phyloP scores from a whole-genome alignment of 2,888 invertebrate species.

The Tachina lurida region DNA sequence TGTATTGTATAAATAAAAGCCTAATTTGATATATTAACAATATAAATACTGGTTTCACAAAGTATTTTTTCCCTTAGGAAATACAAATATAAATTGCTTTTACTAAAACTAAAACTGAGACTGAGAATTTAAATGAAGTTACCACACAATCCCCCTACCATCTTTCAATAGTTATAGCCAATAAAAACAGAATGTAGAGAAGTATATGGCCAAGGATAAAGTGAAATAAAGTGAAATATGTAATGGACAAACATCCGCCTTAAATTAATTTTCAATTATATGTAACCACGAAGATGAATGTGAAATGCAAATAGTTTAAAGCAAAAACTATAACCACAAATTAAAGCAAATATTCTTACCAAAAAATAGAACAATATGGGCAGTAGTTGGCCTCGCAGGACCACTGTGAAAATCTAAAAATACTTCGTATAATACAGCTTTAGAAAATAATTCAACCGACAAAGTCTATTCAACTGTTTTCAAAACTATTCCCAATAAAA shows the following conservation, averaged over 20 bases:
- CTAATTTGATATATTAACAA: constrained; percentile 1
- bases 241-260: constrained; percentile 60
- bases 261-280: constrained; percentile 59
- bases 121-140: constrained; percentile 6
- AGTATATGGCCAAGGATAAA: constrained; percentile 12
- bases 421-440: too few species aligned
- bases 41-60: constrained; percentile 20
- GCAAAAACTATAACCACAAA: constrained; percentile 39
- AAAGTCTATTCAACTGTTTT: too few species aligned
- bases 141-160: not conserved
- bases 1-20: not conserved
- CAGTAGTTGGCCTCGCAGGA: too few species aligned
- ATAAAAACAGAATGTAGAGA: constrained; percentile 18
- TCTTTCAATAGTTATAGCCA: not conserved
- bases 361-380: too few species aligned
- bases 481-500: too few species aligned
- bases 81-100: constrained; percentile 17
- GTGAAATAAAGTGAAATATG: constrained; percentile 54
- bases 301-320: constrained; percentile 6
- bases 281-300: constrained; percentile 23
- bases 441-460: too few species aligned
- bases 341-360: constrained; percentile 2
- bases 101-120: not conserved
- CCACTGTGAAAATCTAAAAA: too few species aligned
- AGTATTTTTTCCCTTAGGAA: constrained; percentile 33